Evolutionary conservation across 2,888 invertebrate genomes (phyloP), one percentile per base, ranked within the genome.

Genomic region (Lasioglossum villosulum): DNA sequence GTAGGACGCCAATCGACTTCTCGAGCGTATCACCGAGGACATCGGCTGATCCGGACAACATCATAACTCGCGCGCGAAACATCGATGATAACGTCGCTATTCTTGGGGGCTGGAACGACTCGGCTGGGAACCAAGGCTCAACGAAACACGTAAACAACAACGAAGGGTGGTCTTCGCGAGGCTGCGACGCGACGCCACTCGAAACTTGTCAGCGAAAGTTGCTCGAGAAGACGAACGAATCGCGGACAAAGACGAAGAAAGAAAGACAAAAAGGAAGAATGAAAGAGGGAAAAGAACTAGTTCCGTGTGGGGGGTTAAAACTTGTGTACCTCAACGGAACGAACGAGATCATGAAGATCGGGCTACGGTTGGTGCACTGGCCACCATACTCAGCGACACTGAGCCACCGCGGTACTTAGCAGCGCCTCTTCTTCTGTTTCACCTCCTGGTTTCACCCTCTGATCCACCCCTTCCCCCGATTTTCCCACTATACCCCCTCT

Each of bases 361-460:
- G 19, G 80, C 39, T 12, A 68, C 39, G 52, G 48, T 82, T 75
- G 72, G 74, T 78, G 34, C 90, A 80, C 89, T 39, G 75, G 42
- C 84, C 80, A 37, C 78, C 75, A 86, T 80, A 76, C 83, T 56
- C 72, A 82, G 70, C 85, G 80, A 83, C 78, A 90, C 90, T 86
- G 83, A 81, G 75, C 83, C n/a, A 76, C 27, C 70, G 72, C 80
- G 78, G 52, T 70, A 30, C 85, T 81, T 63, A 52, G 30, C 56
- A 42, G 48, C 42, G 70, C 72, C 75, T 78, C 80, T 66, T 16
- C 42, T n/a, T n/a, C 42, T 37, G 30, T 34, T 52, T 52, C 37
- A 52, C 48, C 78, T 75, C 73, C 37, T 19, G 37, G 1, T 23
- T 66, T 39, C 77, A 34, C 56, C n/a, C 39, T 30, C 76, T 70